Conservation (phyloP, 2,888 invertebrate genomes). For the Salpingus planirostris region DNA sequence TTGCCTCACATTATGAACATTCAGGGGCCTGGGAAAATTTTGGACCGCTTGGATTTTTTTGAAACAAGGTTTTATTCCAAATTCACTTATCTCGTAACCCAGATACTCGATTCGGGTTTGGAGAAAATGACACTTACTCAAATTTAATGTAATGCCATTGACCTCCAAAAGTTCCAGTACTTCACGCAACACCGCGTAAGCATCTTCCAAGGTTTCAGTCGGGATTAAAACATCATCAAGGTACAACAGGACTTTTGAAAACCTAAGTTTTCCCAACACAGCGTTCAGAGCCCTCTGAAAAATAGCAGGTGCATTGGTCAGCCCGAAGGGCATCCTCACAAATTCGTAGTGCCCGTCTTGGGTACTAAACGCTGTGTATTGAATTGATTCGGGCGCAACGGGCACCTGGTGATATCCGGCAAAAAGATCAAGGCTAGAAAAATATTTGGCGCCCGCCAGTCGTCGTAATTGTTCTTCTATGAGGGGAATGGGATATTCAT, state of each 20-base stretch:
- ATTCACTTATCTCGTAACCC: constrained; percentile 3
- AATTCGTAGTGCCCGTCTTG: constrained; percentile 19
- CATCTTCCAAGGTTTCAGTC: constrained; percentile 1
- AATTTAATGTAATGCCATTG: not conserved
- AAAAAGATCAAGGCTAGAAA: too few relatives aligned
- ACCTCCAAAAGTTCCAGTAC: not conserved
- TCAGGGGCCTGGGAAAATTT: constrained; percentile 6
- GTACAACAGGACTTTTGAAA: constrained; percentile 1
- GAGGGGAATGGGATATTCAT: too few relatives aligned
- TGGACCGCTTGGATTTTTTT: constrained; percentile 5
- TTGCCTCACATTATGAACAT: constrained; percentile 1
- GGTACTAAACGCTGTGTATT: too few relatives aligned
- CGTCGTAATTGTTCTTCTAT: too few relatives aligned
- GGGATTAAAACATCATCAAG: constrained; percentile 2
- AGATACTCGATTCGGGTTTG: constrained; percentile 1
- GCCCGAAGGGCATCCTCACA: constrained; percentile 9
- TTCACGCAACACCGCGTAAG: not conserved
- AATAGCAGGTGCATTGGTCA: constrained; percentile 10
- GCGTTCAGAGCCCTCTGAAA: constrained; percentile 5
- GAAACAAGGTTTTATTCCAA: constrained; percentile 3
- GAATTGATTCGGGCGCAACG: too few relatives aligned
- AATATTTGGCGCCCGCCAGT: too few relatives aligned
- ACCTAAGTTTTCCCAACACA: constrained; percentile 3
- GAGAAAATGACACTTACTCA: constrained; percentile 1
- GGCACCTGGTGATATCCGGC: too few relatives aligned